Percentiles rank a stretch among this genome's conserved stretches.
Evolutionary conservation across 2,888 invertebrate species (phyloP).

Genomic region (Hirtodrosophila cameraria): DNA sequence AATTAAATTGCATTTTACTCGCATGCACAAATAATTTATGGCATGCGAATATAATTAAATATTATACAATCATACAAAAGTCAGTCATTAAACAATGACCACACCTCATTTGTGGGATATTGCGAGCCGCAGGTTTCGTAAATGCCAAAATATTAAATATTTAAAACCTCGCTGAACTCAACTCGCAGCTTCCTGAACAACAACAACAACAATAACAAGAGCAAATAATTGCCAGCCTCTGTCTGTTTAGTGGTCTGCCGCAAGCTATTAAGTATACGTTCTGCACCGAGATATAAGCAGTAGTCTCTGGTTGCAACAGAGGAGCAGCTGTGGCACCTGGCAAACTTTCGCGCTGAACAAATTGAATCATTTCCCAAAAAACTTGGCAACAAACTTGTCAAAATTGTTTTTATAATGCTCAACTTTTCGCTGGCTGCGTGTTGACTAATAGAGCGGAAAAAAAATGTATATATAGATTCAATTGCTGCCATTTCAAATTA

Average conservation of each 20-base stretch:
- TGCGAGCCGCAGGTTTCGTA: not conserved
- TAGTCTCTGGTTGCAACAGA: constrained; percentile 26
- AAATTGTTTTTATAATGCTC: constrained; percentile 73
- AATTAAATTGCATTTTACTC: constrained; percentile 7
- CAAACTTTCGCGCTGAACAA: constrained; percentile 53
- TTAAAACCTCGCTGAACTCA: constrained; percentile 9
- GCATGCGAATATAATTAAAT: constrained; percentile 25
- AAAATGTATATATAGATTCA: constrained; percentile 36
- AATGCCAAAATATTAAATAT: constrained; percentile 20
- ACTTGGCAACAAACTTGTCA: constrained; percentile 60
- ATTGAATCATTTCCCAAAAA: constrained; percentile 72
- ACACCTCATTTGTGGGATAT: not conserved
- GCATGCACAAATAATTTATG: constrained; percentile 4
- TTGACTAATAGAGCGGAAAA: constrained; percentile 53
- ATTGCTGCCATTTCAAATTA: constrained; percentile 45
- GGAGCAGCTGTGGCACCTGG: constrained; percentile 57
- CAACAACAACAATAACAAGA: constrained; percentile 15
- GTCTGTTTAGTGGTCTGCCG: constrained; percentile 47
- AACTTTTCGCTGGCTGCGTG: constrained; percentile 45
- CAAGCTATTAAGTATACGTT: constrained; percentile 40
- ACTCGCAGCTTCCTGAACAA: constrained; percentile 18
- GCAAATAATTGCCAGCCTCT: constrained; percentile 53
- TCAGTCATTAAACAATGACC: constrained; percentile 1
- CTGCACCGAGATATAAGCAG: constrained; percentile 5
- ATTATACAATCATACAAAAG: constrained; percentile 12